These are phyloP conservation scores for Etheostoma nigrum DNA, from an alignment of 2,797 vertebrate species.

Conservation along the genomic window DNA sequence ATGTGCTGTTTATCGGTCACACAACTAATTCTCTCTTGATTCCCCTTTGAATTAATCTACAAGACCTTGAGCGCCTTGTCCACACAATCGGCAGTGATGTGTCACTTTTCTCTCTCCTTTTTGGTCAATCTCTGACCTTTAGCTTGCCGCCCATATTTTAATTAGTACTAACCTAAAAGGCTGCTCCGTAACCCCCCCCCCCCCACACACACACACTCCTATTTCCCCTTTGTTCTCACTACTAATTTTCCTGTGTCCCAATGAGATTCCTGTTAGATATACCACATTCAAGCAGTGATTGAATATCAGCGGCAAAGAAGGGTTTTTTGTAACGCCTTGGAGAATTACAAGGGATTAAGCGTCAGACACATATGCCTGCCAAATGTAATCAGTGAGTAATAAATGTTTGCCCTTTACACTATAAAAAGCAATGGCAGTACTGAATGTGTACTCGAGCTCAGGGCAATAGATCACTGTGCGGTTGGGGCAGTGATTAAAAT, in stretches of 20 bases:
- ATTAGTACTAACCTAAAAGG: slow-evolving; percentile 70
- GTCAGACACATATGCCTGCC: slow-evolving; percentile 79
- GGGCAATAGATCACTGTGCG: slow-evolving; percentile 46
- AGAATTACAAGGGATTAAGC: slow-evolving; percentile 76
- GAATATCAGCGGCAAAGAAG: slow-evolving; percentile 57
- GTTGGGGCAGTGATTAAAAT: slow-evolving; percentile 56
- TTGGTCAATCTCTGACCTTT: slow-evolving; percentile 74
- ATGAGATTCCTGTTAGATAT: slow-evolving; percentile 61
- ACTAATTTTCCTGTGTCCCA: slow-evolving; percentile 39
- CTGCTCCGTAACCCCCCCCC: slow-evolving; percentile 18
- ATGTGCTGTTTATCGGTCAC: slow-evolving; percentile 73
- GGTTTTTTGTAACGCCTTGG: slow-evolving; percentile 57
- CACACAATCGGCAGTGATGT: slow-evolving; percentile 53
- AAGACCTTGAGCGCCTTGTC: slow-evolving; percentile 62
- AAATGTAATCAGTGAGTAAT: slow-evolving; percentile 80
- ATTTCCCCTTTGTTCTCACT: slow-evolving; percentile 59
- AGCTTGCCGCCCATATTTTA: slow-evolving; percentile 68
- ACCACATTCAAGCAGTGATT: slow-evolving; percentile 62
- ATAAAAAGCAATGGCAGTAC: slow-evolving; percentile 57
- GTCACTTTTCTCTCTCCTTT: slow-evolving; percentile 4
- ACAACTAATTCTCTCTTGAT: slow-evolving; percentile 61
- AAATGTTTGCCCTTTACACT: slow-evolving; percentile 80
- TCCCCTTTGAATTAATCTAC: slow-evolving; percentile 64
- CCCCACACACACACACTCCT: slow-evolving; percentile 2
- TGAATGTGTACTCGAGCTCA: slow-evolving; percentile 61